Evolutionary conservation across 2,113 vertebrate genomes (phyloP).

Genomic region (Phrynosoma blainvillii): DNA sequence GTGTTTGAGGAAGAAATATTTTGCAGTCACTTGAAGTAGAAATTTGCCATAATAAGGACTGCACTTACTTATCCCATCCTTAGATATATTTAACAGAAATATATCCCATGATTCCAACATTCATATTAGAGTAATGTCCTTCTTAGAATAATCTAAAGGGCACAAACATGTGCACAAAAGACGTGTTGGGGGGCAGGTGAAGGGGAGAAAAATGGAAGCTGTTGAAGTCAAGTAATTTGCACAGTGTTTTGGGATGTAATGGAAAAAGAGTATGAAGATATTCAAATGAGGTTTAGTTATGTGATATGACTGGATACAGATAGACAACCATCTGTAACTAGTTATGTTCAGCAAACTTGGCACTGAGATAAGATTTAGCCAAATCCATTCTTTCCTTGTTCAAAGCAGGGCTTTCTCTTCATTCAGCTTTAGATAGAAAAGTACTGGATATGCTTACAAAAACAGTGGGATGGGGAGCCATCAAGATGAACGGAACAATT

Average conservation of each 20-base stretch:
- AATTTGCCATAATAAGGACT: neutral
- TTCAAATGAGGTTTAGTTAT: no score
- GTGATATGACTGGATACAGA: neutral
- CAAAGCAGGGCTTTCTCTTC: neutral
- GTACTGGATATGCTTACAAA: neutral
- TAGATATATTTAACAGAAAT: no score
- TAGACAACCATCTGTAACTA: neutral
- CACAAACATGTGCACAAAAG: no score
- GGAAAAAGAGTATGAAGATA: no score
- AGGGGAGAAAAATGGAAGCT: neutral
- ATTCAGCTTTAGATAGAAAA: neutral
- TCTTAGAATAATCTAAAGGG: no score
- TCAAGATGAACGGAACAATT: neutral
- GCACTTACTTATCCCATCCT: no score
- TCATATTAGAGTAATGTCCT: no score
- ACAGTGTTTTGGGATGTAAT: no score
- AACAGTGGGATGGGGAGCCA: neutral
- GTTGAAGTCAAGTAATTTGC: no score
- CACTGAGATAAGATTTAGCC: neutral
- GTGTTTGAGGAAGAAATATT: neutral
- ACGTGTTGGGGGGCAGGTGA: neutral
- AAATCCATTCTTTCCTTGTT: neutral
- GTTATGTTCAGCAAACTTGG: neutral
- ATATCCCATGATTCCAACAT: no score
- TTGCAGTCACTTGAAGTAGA: neutral